Base-by-base conservation (phyloP, 2,113 vertebrate species). In the Labeo rohita region DNA sequence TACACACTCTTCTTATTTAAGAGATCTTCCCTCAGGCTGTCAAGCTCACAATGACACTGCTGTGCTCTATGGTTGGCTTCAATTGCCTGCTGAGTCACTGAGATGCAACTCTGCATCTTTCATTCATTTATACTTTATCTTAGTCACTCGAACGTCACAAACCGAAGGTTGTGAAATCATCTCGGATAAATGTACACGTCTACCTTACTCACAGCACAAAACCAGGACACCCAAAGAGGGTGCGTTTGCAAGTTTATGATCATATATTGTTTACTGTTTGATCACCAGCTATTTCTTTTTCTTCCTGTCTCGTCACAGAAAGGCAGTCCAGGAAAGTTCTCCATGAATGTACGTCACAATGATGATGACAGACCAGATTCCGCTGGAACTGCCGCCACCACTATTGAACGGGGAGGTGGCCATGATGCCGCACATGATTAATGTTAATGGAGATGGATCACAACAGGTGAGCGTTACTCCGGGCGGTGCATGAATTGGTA, bases 271-370 rank as follows among this genome's bases (percentile, higher is more conserved):
- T 77, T 59, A 54, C 21, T 47, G 47, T 76, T n/a, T 68, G 68
- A 61, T n/a, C 56, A n/a, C 8, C 56, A n/a, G 9, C 21, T 4
- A 9, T 61, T 3, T 21, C 18, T 59, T 59, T 63, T 45, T 76
- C 78, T 87, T 23, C 59, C 7, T 89, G 66, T 93, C 80, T 92
- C 87, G 95, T 84, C 93, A 84, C 94, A 98, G 98, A 96, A 96
- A 96, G 93, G 91, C 93, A 49, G 95, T 95, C 95, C 95, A 96
- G 95, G 95, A 95, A 95, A 95, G 90, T 97, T 97, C 97, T 98
- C 98, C 97, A 99, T 99, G 98, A 99, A 99, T 99, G 98, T 99
- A 98, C 93, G 97, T 99, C 98, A 99, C 98, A 95, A 98, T 99
- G 98, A 99, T 99, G 98, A 99, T 99, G 98, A 98, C 98, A 95